Evolutionary conservation across 2,888 invertebrate genomes (phyloP), one percentile per base, ranked within the genome.

Genomic region (Synergus laeviventris): DNA sequence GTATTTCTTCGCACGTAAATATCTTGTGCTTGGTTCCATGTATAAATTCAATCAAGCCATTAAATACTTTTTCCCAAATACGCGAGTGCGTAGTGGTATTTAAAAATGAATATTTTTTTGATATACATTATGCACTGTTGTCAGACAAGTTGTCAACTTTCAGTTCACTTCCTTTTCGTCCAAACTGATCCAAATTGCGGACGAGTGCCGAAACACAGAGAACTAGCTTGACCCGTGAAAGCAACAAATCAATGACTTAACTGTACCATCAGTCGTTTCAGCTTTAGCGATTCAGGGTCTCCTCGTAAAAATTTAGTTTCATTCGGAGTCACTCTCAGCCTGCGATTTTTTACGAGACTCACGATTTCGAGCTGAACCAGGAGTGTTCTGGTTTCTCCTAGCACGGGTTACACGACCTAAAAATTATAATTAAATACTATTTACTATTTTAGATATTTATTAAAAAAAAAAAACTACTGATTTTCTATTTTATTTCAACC

Each of bases 271-370:
- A 70, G 70, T 70, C 70, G 49, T 49, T 49, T 70, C 66, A 70
- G 66, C 66, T 45, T 62, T 70, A 70, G 45, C 66, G 66, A 70
- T 70, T 70, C 70, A 70, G 70, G 70, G 70, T 70, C 70, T 70
- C 70, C 49, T 49, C 45, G 70, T 49, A 31, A 11, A n/a, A 66
- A 49, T 70, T 70, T 66, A 75, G 18, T 74, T 78, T 84, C 82
- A 84, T 79, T 84, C 83, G 36, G 84, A 83, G 31, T 83, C 83
- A 70, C 83, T 84, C 75, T 84, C 84, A 36, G 82, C 79, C 73
- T 80, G 78, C 60, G 82, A 81, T 74, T 82, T 83, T 36, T 81
- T 81, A 70, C 78, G 77, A 73, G 77, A 75, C 16, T 81, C 81
- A 24, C 84, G 83, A 49, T 78, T 77, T 60, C 81, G 81, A 74